A percentile compares a stretch with the other conserved stretches of the same genome.
phyloP scores from a whole-genome alignment of 2,888 invertebrate genomes.

The Acholoe squamosa region DNA sequence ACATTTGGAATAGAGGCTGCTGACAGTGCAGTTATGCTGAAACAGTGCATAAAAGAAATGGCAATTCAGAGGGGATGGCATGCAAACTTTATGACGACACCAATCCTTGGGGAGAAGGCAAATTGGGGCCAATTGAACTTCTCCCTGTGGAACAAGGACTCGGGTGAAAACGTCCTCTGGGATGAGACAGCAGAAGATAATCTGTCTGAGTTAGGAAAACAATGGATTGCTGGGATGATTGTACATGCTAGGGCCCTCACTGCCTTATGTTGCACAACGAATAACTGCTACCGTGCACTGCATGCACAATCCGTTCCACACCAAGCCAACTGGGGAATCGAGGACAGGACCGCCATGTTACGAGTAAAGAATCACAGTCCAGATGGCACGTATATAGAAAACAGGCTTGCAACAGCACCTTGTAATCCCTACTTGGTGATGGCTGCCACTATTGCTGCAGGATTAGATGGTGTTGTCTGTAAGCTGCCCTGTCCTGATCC shows the following conservation, averaged over 20 bases:
- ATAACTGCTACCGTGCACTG: conserved; percentile 69
- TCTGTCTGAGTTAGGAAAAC: conserved; percentile 60
- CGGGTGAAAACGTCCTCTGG: conserved; percentile 63
- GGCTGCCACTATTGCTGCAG: conserved; percentile 69
- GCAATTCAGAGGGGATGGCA: neutral
- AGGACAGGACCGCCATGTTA: conserved; percentile 47
- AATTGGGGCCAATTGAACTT: conserved; percentile 69
- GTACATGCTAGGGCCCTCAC: conserved; percentile 67
- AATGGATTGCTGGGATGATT: conserved; percentile 69
- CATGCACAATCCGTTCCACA: conserved; percentile 47
- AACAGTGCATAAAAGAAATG: conserved; percentile 62
- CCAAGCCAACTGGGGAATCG: conserved; percentile 66
- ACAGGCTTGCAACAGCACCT: conserved; percentile 63
- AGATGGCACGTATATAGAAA: conserved; percentile 67
- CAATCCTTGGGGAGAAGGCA: neutral
- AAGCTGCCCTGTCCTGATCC: conserved; percentile 61
- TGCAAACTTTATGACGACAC: conserved; percentile 62
- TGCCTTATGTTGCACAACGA: conserved; percentile 68
- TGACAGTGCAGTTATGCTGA: conserved; percentile 44
- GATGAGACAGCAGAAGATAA: conserved; percentile 56
- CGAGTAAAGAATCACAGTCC: conserved; percentile 63
- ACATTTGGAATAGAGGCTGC: conserved; percentile 56
- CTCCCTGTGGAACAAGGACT: conserved; percentile 67
- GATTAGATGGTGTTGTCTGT: no score
- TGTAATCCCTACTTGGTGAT: conserved; percentile 68